These are phyloP conservation scores for Jordanella pulchra DNA, from an alignment of 2,797 vertebrate genomes.

Conservation along the genomic window DNA sequence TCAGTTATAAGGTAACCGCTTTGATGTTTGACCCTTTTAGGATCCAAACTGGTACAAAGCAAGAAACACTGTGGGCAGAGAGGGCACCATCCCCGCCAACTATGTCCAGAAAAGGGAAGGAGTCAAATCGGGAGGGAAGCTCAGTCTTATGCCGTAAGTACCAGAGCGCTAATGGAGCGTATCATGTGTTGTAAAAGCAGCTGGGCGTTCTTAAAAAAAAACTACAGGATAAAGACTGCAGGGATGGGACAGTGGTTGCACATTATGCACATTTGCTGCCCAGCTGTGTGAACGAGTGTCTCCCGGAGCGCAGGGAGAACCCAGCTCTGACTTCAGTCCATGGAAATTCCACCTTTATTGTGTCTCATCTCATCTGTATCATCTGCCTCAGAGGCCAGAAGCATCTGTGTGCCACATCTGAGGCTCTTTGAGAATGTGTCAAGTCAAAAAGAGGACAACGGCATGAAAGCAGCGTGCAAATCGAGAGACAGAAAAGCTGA, in stretches of 20 bases:
- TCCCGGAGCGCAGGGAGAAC: constrained; percentile 22
- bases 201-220: constrained; percentile 1
- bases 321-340: constrained; percentile 33
- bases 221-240: not conserved
- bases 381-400: constrained; percentile 34
- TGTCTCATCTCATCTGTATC: constrained; percentile 29
- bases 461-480: constrained; percentile 54
- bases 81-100: constrained; percentile 97
- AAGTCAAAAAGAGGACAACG: constrained; percentile 49
- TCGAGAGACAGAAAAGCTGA: constrained; percentile 29
- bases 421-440: constrained; percentile 51
- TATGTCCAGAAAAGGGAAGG: constrained; percentile 98
- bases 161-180: not conserved
- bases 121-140: constrained; percentile 94
- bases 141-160: constrained; percentile 99
- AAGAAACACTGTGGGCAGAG: constrained; percentile 91
- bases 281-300: constrained; percentile 19
- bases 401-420: constrained; percentile 39
- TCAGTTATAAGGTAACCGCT: not conserved
- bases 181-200: constrained; percentile 1
- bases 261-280: not conserved
- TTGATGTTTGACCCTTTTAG: constrained; percentile 62
- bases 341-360: constrained; percentile 27
- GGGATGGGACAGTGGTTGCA: not conserved
- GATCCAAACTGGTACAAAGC: constrained; percentile 99